phyloP scores from a whole-genome alignment of 37 sponge, comb jelly and placozoan genomes.

The Spongilla lacustris region DNA sequence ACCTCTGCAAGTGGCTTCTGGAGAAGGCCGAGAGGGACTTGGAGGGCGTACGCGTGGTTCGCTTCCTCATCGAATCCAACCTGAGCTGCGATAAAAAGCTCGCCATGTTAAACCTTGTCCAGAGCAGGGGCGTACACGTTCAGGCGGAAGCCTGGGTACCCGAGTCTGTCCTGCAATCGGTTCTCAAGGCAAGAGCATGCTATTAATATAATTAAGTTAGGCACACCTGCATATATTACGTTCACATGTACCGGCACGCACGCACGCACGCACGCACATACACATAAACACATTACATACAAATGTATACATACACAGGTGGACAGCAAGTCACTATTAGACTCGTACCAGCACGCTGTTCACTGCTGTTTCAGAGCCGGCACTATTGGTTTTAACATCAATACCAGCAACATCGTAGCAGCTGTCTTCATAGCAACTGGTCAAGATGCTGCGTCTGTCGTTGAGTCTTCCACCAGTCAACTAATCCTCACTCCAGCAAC shows the following conservation, averaged over 20 bases:
- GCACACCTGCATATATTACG: too few species aligned
- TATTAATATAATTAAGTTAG: too few species aligned
- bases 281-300: too few species aligned
- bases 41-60: conserved; percentile 25
- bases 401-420: conserved; percentile 49
- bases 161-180: conserved; percentile 62
- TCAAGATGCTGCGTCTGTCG: conserved; percentile 68
- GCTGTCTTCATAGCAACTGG: conserved; percentile 83
- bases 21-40: conserved; percentile 38
- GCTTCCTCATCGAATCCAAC: conserved; percentile 56
- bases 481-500: conserved; percentile 31
- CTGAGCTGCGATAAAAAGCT: conserved; percentile 73
- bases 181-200: conserved; percentile 50
- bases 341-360: background rate
- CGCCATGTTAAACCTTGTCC: conserved; percentile 9
- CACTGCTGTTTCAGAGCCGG: conserved; percentile 3
- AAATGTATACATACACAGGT: background rate
- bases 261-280: too few species aligned
- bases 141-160: conserved; percentile 86
- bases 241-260: too few species aligned
- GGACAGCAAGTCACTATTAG: conserved; percentile 29
- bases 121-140: conserved; percentile 55
- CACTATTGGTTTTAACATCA: conserved; percentile 36
- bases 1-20: conserved; percentile 72
- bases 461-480: conserved; percentile 38